Evolutionary conservation across 23 tunicate genomes (phyloP).

Genomic region (Botrylloides violaceus): DNA sequence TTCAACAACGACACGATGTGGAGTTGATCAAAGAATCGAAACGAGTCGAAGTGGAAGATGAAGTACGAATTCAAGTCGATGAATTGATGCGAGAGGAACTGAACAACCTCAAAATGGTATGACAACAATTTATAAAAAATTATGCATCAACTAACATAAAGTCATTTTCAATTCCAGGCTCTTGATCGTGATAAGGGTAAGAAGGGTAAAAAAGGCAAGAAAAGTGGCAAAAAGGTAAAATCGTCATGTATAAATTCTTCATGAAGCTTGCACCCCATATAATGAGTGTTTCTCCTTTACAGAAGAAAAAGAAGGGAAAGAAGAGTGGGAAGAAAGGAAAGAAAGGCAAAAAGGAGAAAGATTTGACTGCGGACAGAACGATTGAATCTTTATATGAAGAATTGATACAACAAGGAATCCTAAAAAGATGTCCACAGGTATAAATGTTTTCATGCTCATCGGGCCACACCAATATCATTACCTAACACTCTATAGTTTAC

Average conservation of each 20-base stretch:
- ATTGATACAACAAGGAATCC: slow-evolving; percentile 91
- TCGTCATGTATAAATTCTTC: too few relatives aligned
- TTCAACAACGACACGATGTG: slow-evolving; percentile 81
- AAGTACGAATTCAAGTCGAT: slow-evolving; percentile 88
- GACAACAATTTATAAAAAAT: too few relatives aligned
- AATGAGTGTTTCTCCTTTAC: too few relatives aligned
- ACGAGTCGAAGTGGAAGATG: slow-evolving; percentile 91
- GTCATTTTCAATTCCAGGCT: slow-evolving; percentile 30
- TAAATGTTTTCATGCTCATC: background rate
- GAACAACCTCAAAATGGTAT: slow-evolving; percentile 86
- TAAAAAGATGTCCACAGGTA: slow-evolving; percentile 64
- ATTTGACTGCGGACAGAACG: slow-evolving; percentile 96
- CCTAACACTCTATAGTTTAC: too few relatives aligned
- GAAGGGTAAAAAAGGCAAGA: slow-evolving; percentile 97
- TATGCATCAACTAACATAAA: slow-evolving; percentile 12
- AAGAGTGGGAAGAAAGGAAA: slow-evolving; percentile 97
- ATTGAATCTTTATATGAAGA: slow-evolving; percentile 95
- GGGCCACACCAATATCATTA: too few relatives aligned
- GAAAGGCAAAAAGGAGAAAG: slow-evolving; percentile 94
- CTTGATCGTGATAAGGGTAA: slow-evolving; percentile 87
- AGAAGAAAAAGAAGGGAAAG: slow-evolving; percentile 97
- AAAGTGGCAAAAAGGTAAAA: slow-evolving; percentile 81
- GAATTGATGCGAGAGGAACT: slow-evolving; percentile 98
- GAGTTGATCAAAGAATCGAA: slow-evolving; percentile 93
- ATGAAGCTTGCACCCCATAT: too few relatives aligned